Conservation (phyloP, 2,113 vertebrate genomes). For the Ursus arctos region DNA sequence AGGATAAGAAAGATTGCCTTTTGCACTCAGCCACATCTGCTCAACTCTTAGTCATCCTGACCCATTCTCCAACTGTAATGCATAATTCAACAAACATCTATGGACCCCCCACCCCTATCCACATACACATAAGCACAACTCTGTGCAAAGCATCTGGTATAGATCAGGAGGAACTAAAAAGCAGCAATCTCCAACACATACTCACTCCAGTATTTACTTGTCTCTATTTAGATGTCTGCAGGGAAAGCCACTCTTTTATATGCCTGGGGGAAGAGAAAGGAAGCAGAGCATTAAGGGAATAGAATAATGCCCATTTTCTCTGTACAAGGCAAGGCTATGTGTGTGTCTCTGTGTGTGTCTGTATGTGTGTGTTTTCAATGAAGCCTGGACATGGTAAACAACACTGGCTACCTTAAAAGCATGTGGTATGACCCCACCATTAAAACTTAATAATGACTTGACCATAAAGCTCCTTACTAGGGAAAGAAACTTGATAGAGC, state of each 20-base stretch:
- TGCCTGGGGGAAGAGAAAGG: background rate
- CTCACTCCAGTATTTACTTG: background rate
- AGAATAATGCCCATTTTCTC: background rate
- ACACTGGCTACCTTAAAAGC: background rate
- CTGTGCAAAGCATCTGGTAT: background rate
- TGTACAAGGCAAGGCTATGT: background rate
- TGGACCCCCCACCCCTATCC: background rate
- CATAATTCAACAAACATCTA: conserved; percentile 11
- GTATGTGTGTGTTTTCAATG: background rate
- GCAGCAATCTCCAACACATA: no score
- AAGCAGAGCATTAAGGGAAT: background rate
- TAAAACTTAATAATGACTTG: background rate
- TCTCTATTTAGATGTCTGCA: background rate
- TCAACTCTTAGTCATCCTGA: background rate
- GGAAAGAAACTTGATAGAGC: background rate
- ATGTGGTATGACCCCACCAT: background rate
- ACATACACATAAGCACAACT: background rate
- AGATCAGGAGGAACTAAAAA: background rate
- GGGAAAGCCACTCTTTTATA: background rate
- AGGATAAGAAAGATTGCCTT: background rate
- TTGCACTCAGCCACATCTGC: background rate
- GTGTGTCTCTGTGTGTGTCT: background rate
- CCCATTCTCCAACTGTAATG: background rate
- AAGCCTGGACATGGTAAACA: background rate
- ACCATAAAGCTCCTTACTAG: background rate